Conservation (phyloP, 2,888 invertebrate species). For the Aphelenchoides bicaudatus region DNA sequence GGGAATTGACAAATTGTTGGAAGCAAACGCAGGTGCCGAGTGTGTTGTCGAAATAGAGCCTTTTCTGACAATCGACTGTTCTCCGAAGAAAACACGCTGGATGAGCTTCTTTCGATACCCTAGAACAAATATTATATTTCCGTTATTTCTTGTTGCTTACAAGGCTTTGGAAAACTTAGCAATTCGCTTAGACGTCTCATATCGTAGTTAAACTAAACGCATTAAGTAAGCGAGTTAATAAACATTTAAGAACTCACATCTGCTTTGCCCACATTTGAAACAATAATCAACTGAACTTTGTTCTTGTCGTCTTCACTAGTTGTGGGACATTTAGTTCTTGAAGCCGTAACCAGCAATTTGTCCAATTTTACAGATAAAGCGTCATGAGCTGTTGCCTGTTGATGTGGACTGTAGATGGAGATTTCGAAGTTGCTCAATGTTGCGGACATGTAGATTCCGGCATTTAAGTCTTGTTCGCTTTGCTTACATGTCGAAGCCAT, state of each 20-base stretch:
- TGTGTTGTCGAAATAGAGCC: conserved; percentile 17
- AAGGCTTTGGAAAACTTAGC: conserved; percentile 93
- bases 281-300: conserved; percentile 40
- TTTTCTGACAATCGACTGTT: conserved; percentile 62
- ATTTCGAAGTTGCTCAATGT: conserved; percentile 94
- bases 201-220: conserved; percentile 98
- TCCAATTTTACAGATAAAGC: conserved; percentile 52
- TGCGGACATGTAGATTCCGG: conserved; percentile 75
- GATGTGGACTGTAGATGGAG: conserved; percentile 90
- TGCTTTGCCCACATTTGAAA: conserved; percentile 60
- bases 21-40: conserved; percentile 5
- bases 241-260: no score
- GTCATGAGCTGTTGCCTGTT: conserved; percentile 37
- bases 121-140: no score
- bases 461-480: conserved; percentile 34
- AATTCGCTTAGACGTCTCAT: conserved; percentile 95
- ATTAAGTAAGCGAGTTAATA: no score
- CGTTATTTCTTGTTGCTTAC: no score
- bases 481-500: conserved; percentile 77
- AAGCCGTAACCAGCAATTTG: conserved; percentile 47
- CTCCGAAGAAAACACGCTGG: conserved; percentile 84
- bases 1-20: not conserved
- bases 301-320: not conserved
- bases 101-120: conserved; percentile 75
- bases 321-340: conserved; percentile 48